Evolutionary conservation across 1,140 invertebrate genomes (phyloP), one percentile per base, ranked within the genome.

Genomic region (Bradysia coprophila): DNA sequence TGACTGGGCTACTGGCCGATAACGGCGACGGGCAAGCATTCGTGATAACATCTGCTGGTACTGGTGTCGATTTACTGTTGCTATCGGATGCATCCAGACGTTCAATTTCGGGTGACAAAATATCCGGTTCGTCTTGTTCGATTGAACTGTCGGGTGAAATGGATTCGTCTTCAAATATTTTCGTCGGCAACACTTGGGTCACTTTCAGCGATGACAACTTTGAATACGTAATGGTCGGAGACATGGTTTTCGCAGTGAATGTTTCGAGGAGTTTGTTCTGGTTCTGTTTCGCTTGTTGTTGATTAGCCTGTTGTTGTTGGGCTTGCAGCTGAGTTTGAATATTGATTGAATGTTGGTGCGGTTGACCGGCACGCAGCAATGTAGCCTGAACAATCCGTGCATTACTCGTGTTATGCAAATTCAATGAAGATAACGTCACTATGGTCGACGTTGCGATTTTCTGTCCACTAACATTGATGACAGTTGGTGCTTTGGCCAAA

Each of bases 141-240:
- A 57, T 68, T 33, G 58, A 69, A 52, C 59, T 69, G 45, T 66
- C 65, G 16, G 71, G 70, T 6, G 71, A 73, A 0, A 66, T 64
- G 1, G 64, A 69, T 46, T 72, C 71, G 49, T 72, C 69, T 60
- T 73, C 68, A 48, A 73, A 72, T 48, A 73, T 72, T 52, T 73
- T 71, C 9, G 69, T 70, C 8, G 71, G 71, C 15, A 73, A 54
- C 19, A 62, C 63, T 46, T 71, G 68, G 3, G 67, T 63, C n/a
- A 66, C 61, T 2, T 67, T 62, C 36, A 72, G 54, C 37, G 70
- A 68, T 15, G 71, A 61, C 23, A 68, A 51, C 43, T 68, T 66
- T 18, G 64, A 57, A 43, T 58, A 45, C 5, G 24, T 38, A 3
- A 45, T 16, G 4, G 33, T 33, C 11, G 28, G 34, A 13, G 38